Evolutionary conservation across 2,113 vertebrate genomes (phyloP).

Genomic region (Actenoides hombroni): DNA sequence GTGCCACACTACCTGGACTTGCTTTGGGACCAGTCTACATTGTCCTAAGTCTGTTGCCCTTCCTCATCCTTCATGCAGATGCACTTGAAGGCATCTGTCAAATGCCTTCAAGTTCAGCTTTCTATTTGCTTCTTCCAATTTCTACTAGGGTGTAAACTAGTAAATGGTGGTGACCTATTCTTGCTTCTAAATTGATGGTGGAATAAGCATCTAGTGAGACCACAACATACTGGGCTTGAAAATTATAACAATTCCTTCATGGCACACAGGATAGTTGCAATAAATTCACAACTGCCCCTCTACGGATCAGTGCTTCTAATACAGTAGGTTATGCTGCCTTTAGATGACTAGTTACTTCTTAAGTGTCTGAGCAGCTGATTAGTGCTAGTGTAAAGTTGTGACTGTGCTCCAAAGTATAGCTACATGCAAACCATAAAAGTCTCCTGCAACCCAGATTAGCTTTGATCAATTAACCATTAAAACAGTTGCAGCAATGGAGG

Average conservation of each 20-base stretch:
- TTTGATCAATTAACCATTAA: not conserved
- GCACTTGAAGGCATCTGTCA: not conserved
- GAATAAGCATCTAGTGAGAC: not conserved
- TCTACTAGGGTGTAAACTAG: not conserved
- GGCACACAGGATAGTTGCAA: not conserved
- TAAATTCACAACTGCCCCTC: not conserved
- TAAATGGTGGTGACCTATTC: not conserved
- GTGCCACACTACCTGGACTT: not conserved
- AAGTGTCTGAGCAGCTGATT: not conserved
- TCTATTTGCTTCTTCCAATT: not conserved
- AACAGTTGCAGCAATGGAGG: not conserved
- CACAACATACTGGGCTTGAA: not conserved
- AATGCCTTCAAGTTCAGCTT: not conserved
- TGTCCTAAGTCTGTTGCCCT: not conserved
- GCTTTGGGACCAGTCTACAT: not conserved
- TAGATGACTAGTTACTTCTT: not conserved
- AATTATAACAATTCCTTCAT: not conserved
- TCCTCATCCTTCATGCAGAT: not conserved
- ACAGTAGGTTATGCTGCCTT: not conserved
- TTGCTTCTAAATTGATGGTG: not conserved
- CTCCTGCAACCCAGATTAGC: not conserved
- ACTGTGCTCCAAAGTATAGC: not conserved
- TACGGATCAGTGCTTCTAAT: not conserved
- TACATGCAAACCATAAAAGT: rapidly evolving
- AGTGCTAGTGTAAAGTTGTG: not conserved